Base-by-base conservation (phyloP, 2,888 invertebrate genomes). In the Eupithecia tripunctaria region DNA sequence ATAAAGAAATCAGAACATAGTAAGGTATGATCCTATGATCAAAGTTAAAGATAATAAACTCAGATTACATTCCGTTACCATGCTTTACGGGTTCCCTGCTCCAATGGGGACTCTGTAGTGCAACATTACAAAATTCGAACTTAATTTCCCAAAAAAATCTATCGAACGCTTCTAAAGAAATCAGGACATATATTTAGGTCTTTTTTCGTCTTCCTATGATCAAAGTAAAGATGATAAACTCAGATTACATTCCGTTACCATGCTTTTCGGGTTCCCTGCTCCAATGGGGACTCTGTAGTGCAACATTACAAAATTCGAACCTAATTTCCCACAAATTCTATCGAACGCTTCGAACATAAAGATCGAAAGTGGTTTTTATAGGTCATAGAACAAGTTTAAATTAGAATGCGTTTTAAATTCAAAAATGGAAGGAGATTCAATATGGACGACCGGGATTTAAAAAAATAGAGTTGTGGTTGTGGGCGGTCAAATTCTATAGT, bases 381-480 rank as follows among this genome's bases (percentile, higher is more conserved):
- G 38, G 63, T 38, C 63, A 36, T 12, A n/a, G 18, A 63, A 63
- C 21, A 63, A 63, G 63, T 63, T 32, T 38, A 21, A 25, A 64
- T 38, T 27, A 21, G 63, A n/a, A 64, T 15, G 36, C 6, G 36
- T 60, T n/a, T n/a, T n/a, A 47, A 47, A 47, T 47, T 41, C 25
- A 59, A 64, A 64, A 64, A 64, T 64, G 64, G 64, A 67, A 67
- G 64, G 38, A 25, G 38, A 41, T 38, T 36, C 64, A 41, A 64
- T 36, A 64, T 64, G 64, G 38, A 38, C n/a, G 38, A 41, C 21
- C 25, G 38, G 25, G 21, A 64, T 64, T 64, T 92, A 93, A 91
- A 90, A 87, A 89, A 87, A 89, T 86, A 90, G 87, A 86, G 32
- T 32, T n/a, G n/a, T n/a, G n/a, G 85, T 86, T 86, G 91, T 90